Base-by-base conservation (phyloP, 2,888 invertebrate genomes). In the Eilema caniola region DNA sequence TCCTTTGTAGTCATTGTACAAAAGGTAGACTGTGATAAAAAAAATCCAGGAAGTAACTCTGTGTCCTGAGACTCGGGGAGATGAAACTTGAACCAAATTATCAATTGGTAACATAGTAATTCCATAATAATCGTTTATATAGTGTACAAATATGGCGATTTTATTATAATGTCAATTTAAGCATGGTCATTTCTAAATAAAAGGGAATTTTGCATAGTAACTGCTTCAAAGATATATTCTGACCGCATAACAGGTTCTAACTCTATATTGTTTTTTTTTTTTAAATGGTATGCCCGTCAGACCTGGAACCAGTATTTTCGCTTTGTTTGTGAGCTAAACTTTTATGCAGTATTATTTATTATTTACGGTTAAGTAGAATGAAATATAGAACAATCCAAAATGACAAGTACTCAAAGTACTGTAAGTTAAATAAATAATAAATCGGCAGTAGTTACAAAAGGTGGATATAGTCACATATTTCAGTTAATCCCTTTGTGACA, bases 401-500 rank as follows among this genome's bases (percentile, higher is more conserved):
- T 20, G n/a, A 53, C n/a, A 53, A 53, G 10, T 53, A 33, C 56
- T 8, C 37, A 57, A 66, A 47, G 28, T 67, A 47, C 28, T 61
- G 25, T 47, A 67, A 28, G 20, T 20, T 25, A 57, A 33, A 33
- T 57, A 25, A 62, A 62, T 20, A 57, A 57, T 66, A 57, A 57
- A 57, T 59, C 33, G 47, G 12, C 25, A 20, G 41, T 20, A 24
- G 24, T 62, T 62, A 56, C 56, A 62, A 62, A 20, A 68, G 53
- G 14, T 31, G 14, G 20, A 63, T 11, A 2, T n/a, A 47, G 12
- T 20, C 53, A 24, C 57, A 47, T 41, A 37, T 59, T 69, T 61
- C 60, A 47, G 53, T 37, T 65, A 61, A 70, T 70, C 61, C 61
- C 61, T 69, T 63, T 69, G 41, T 47, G 64, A 69, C 64, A 59